These are phyloP conservation scores for Bergia sp. DNA, from an alignment of 92 coral and sea anemone genomes.

Conservation along the genomic window DNA sequence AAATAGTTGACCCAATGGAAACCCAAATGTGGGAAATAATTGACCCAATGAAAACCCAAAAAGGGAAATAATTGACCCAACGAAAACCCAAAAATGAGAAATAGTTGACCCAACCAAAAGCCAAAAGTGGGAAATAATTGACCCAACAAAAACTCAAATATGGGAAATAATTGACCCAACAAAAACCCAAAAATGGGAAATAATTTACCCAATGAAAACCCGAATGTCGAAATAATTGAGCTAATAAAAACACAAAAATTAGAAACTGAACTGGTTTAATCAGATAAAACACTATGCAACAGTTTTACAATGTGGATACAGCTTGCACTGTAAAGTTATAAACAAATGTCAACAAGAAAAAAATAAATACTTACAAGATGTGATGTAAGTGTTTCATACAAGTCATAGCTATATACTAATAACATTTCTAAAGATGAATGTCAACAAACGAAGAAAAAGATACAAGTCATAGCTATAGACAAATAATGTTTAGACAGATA, in stretches of 20 bases:
- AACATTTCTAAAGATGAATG: background rate
- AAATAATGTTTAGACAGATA: background rate
- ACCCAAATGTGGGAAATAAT: no score
- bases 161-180: background rate
- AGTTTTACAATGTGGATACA: slow-evolving; percentile 5
- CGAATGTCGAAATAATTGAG: no score
- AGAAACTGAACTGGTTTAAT: slow-evolving; percentile 11
- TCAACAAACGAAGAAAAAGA: background rate
- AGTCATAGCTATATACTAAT: background rate
- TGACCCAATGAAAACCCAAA: no score
- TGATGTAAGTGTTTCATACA: slow-evolving; percentile 15
- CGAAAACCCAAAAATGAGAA: no score
- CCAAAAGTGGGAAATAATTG: no score
- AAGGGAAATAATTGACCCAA: no score
- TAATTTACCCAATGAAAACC: background rate
- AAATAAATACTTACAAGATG: background rate
- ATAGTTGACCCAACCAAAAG: no score
- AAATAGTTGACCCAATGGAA: no score
- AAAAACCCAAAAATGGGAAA: background rate
- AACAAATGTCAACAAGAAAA: background rate
- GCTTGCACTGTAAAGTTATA: background rate
- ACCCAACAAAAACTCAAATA: no score
- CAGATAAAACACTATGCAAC: slow-evolving; percentile 5
- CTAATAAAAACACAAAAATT: background rate
- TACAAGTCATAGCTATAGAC: slow-evolving; percentile 8